Base-by-base conservation (phyloP, 2,888 invertebrate species). In the Macrosoma leucophasiata region DNA sequence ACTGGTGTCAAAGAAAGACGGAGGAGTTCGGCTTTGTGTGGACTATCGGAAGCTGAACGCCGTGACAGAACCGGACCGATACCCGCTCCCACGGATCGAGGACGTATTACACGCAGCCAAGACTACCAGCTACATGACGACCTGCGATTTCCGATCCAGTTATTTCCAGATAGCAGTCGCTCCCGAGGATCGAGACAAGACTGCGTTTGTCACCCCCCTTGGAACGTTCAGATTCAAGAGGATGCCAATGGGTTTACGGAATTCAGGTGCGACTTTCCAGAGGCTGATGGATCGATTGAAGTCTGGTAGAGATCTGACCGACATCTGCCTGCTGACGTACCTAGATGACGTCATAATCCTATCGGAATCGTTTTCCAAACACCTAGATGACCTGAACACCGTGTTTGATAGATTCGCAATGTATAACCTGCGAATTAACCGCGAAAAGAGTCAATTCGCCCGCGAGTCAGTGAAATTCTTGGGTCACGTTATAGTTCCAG, bases 21-120 rank as follows among this genome's bases (percentile, higher is more conserved):
- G 52, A 0, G 29, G 33, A 0, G 14, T 43, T 1, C 22, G 59
- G 3, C 29, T 62, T 0, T 61, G 57, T 14, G 29, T 60, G 0
- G 61, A 60, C 15, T 64, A 60, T 25, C 35, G 60, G 0, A 46
- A 50, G 6, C 31, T 65, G 0, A 63, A 64, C 22, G 32, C 50
- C 0, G 41, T 59, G 60, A 62, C n/a, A n/a, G n/a, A n/a, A n/a
- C n/a, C n/a, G n/a, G n/a, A n/a, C 32, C 37, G 40, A 2, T 55
- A 53, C 24, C 53, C 52, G 1, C 33, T 57, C 5, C 52, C 52
- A 1, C 5, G 44, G 2, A 53, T 54, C 2, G 52, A 56, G 2
- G 58, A 58, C 15, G 11, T 54, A 0, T 33, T 58, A 0, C 52
- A 55, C 7, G 32, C 38, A 0, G 46, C 55, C 0, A 58, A 55